These are phyloP conservation scores for Apostichopus leukothele DNA, from an alignment of 53 echinoderm and acorn worm genomes.

Conservation along the genomic window DNA sequence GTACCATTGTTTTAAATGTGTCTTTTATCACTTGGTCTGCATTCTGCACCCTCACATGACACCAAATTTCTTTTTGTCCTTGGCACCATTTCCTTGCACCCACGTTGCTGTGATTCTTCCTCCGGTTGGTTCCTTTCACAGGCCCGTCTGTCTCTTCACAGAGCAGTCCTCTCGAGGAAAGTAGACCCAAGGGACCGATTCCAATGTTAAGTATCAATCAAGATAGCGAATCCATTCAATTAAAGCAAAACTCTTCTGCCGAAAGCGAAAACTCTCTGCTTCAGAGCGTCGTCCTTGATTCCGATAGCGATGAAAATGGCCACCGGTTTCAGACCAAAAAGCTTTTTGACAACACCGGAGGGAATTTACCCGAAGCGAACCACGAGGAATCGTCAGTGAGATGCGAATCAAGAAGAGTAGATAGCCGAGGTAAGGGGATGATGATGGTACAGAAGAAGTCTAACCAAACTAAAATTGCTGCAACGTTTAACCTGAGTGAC, in stretches of 20 bases:
- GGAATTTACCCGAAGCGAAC: neutral
- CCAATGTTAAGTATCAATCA: neutral
- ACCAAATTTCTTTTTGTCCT: neutral
- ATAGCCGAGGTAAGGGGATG: neutral
- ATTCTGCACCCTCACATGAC: too few species aligned
- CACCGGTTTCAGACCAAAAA: neutral
- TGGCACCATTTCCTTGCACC: conserved; percentile 14
- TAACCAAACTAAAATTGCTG: conserved; percentile 22
- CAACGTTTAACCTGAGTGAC: conserved; percentile 9
- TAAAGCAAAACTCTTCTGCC: neutral
- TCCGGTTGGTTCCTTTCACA: conserved; percentile 31
- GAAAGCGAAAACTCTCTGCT: conserved; percentile 1
- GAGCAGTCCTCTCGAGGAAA: conserved; percentile 3
- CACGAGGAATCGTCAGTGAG: neutral
- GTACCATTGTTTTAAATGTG: too few species aligned
- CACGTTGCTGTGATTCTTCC: conserved; percentile 8
- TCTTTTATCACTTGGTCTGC: too few species aligned
- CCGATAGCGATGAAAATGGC: neutral
- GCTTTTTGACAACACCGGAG: too few species aligned
- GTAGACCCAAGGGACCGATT: neutral
- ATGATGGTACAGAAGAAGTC: neutral
- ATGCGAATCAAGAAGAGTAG: neutral
- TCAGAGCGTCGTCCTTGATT: conserved; percentile 1
- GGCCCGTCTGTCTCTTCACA: conserved; percentile 38
- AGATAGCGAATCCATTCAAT: neutral